Evolutionary conservation across 2,113 vertebrate genomes (phyloP), one percentile per base, ranked within the genome.

Genomic region (Rhombomys opimus): DNA sequence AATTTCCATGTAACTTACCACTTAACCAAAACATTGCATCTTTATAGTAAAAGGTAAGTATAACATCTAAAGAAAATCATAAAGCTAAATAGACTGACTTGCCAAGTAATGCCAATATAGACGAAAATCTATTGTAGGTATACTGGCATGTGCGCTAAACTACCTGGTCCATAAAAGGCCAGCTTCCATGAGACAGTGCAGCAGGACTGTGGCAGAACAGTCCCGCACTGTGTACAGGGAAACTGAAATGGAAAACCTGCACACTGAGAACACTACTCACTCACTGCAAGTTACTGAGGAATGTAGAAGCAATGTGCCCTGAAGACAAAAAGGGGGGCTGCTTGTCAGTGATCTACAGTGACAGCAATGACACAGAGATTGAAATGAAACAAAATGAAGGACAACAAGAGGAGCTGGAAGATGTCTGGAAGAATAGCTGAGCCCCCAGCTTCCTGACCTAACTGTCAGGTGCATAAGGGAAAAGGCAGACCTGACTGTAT

Each of bases 1-100:
- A 50, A 93, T 67, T 95, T 87, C 78, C 23, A 88, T 65, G 54
- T 27, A 95, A 88, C 27, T 90, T 84, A 76, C 0, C 10, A 93
- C 27, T 86, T 32, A 88, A 72, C 63, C 3, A 89, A 46, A 38
- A 87, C 61, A n/a, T 22, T 57, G 3, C 3, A 75, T 20, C 61
- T 80, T 92, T 75, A 88, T 17, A 32, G 32, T 57, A 35, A 94
- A 96, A 95, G 68, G 4, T 46, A 87, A 4, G 65, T 1, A 7
- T 50, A 67, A 92, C 80, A 59, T 41, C 87, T 38, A 10, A 73
- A 82, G 15, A 92, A 30, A 77, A 91, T 65, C 5, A 61, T 92
- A 68, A 76, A 75, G 18, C 2, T 9, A 52, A 63, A 46, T 18
- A 72, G 7, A 92, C 54, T 67, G 32, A 76, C 30, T 32, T 87